Conservation (phyloP, 2,113 vertebrate genomes). For the Ictalurus punctatus region DNA sequence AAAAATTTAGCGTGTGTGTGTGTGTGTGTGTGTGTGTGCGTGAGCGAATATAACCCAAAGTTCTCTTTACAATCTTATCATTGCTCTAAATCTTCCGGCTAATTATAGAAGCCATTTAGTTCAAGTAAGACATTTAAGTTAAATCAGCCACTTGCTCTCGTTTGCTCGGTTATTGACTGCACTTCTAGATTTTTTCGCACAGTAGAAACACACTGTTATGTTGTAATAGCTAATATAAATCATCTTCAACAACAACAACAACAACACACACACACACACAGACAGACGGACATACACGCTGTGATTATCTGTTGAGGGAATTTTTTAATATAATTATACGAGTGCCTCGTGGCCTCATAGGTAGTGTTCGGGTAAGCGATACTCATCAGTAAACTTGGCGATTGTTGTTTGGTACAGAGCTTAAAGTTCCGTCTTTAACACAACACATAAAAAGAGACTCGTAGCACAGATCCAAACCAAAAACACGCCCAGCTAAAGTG, state of each 20-base stretch:
- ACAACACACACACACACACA: slow-evolving; percentile 6
- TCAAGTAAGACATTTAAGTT: slow-evolving; percentile 18
- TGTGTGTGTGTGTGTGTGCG: slow-evolving; percentile 7
- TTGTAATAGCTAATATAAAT: not conserved
- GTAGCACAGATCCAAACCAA: not conserved
- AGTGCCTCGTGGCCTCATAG: not conserved
- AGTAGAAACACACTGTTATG: not conserved
- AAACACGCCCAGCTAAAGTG: not conserved
- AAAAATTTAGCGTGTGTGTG: not conserved
- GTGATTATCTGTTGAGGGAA: not conserved
- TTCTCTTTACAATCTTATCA: slow-evolving; percentile 25
- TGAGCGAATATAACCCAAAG: not conserved
- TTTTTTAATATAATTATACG: not conserved
- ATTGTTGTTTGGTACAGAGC: not conserved
- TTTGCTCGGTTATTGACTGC: slow-evolving; percentile 18
- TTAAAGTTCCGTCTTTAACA: not conserved
- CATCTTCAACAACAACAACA: not conserved
- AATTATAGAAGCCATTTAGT: slow-evolving; percentile 47
- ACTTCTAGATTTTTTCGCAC: not conserved
- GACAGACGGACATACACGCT: no score
- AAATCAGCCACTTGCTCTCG: slow-evolving; percentile 18
- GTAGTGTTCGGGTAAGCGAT: no score
- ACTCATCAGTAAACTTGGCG: not conserved
- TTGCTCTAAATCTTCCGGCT: slow-evolving; percentile 36
- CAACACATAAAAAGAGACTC: not conserved